Conservation (phyloP, 2,888 invertebrate genomes). For the Tenthredo notha region DNA sequence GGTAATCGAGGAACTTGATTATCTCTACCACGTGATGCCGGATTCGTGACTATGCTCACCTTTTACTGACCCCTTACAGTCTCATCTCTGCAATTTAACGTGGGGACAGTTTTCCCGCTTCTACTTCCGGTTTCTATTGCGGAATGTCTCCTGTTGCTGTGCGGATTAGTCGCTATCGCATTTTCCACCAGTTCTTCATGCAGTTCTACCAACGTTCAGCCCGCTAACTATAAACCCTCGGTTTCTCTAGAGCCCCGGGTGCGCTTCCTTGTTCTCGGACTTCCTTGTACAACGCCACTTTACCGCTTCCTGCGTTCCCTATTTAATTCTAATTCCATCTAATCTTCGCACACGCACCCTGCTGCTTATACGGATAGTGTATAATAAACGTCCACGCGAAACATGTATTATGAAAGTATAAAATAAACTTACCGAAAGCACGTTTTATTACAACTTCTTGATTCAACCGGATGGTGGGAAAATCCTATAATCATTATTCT, state of each 20-base stretch:
- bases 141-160: not conserved
- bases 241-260: conserved; percentile 26
- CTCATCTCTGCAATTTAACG: conserved; percentile 41
- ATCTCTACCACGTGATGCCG: conserved; percentile 38
- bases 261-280: conserved; percentile 37
- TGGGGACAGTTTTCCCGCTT: conserved; percentile 2
- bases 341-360: conserved; percentile 24
- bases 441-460: not conserved
- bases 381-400: conserved; percentile 12
- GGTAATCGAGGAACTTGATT: conserved; percentile 63
- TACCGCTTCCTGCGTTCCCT: conserved; percentile 19
- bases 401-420: not conserved
- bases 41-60: conserved; percentile 42
- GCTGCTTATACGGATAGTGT: not conserved
- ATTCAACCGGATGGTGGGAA: not conserved
- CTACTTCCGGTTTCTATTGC: conserved; percentile 45
- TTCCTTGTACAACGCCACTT: conserved; percentile 27
- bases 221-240: conserved; percentile 31
- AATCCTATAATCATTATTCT: not conserved
- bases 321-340: conserved; percentile 36
- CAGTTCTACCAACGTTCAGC: not conserved
- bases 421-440: not conserved
- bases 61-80: conserved; percentile 48
- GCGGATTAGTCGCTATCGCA: conserved; percentile 1
- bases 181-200: not conserved